phyloP scores from a whole-genome alignment of 2,797 vertebrate species.

The Pangasius mekongensis region DNA sequence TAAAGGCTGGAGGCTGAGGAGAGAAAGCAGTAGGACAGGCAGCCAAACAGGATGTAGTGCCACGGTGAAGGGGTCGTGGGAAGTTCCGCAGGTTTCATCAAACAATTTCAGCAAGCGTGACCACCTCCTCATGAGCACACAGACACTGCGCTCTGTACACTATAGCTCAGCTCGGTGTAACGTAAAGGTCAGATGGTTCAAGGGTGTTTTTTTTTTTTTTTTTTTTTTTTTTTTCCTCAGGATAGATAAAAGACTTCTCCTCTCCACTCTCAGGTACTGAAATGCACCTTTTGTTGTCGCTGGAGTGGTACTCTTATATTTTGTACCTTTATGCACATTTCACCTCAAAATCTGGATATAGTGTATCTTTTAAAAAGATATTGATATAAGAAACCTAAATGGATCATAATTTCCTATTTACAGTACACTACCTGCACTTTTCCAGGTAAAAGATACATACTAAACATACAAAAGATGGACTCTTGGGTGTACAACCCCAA shows the following conservation, averaged over 20 bases:
- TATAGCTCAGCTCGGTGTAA: background rate
- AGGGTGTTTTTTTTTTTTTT: background rate
- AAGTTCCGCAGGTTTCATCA: conserved; percentile 43
- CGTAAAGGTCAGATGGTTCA: background rate
- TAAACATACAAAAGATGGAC: background rate
- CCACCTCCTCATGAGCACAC: background rate
- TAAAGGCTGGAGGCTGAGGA: conserved; percentile 22
- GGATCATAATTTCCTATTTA: background rate
- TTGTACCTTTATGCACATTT: background rate
- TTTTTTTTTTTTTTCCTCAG: background rate
- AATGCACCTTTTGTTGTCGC: background rate
- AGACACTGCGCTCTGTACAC: background rate
- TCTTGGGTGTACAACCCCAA: background rate
- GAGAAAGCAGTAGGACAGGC: conserved; percentile 19
- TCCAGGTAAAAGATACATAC: background rate
- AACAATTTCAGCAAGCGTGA: background rate
- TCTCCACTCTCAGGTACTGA: background rate
- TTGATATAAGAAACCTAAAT: background rate
- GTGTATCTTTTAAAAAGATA: background rate
- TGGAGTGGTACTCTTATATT: background rate
- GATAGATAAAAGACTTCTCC: background rate
- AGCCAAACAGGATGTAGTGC: conserved; percentile 50
- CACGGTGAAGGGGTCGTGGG: conserved; percentile 37
- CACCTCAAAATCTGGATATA: background rate
- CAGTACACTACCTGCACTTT: background rate